A percentile compares a stretch with the other conserved stretches of the same genome.
These are phyloP conservation scores for Benitochromis conjunctus DNA, from an alignment of 2,113 vertebrate species.

Conservation along the genomic window DNA sequence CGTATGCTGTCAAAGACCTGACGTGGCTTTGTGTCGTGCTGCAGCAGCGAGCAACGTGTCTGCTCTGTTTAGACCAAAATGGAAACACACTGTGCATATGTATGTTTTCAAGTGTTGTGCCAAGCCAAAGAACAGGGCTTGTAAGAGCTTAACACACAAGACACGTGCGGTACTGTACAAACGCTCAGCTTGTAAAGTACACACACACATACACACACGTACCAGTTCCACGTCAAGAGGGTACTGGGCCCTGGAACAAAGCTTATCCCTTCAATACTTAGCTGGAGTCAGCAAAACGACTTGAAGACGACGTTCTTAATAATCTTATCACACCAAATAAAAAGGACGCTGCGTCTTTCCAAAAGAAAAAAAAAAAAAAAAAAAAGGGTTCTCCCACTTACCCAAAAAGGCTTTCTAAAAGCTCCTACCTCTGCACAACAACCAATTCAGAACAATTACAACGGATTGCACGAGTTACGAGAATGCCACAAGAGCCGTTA, in stretches of 20 bases:
- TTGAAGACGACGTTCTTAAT: slow-evolving; percentile 91
- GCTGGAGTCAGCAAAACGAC: slow-evolving; percentile 94
- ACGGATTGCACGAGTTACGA: slow-evolving; percentile 94
- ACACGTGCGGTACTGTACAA: slow-evolving; percentile 17
- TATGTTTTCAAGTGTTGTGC: slow-evolving; percentile 89
- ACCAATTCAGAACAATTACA: slow-evolving; percentile 87
- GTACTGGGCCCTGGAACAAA: slow-evolving; percentile 86
- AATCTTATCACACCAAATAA: slow-evolving; percentile 98
- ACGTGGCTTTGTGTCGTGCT: slow-evolving; percentile 79
- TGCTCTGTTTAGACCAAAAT: slow-evolving; percentile 86
- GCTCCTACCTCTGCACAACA: slow-evolving; percentile 99
- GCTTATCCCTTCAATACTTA: slow-evolving; percentile 86
- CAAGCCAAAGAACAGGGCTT: slow-evolving; percentile 85
- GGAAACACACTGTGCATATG: slow-evolving; percentile 85
- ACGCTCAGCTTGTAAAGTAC: slow-evolving; percentile 57
- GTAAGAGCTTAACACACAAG: slow-evolving; percentile 81
- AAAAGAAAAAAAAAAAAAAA: slow-evolving; percentile 48
- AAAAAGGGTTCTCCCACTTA: slow-evolving; percentile 92
- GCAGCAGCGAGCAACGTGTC: slow-evolving; percentile 79
- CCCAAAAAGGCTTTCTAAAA: slow-evolving; percentile 98
- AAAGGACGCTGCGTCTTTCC: slow-evolving; percentile 88
- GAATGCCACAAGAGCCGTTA: slow-evolving; percentile 89
- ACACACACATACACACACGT: slow-evolving; percentile 72
- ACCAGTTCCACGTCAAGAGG: slow-evolving; percentile 80
- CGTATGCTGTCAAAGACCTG: slow-evolving; percentile 71